Conservation (phyloP, 2,113 vertebrate species). For the Laterallus jamaicensis region DNA sequence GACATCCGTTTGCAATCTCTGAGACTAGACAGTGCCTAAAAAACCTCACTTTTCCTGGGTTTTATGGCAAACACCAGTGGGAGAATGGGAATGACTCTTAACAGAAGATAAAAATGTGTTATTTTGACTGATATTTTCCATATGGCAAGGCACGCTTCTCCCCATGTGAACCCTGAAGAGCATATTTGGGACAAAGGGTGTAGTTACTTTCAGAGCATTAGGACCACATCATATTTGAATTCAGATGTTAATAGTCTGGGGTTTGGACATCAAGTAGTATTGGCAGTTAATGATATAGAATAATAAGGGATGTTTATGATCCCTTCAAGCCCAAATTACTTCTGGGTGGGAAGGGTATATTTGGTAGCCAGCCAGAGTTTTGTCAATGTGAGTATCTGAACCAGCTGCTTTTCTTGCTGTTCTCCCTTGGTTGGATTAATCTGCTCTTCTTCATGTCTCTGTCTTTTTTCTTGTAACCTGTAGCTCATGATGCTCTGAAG, state of each 20-base stretch:
- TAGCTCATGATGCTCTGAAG: background rate
- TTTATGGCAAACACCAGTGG: background rate
- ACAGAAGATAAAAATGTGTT: background rate
- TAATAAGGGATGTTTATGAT: conserved; percentile 32
- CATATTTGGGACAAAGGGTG: background rate
- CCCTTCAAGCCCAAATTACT: conserved; percentile 8
- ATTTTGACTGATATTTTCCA: conserved; percentile 27
- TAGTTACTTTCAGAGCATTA: background rate
- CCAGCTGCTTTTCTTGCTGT: conserved; percentile 53
- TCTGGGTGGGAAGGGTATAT: conserved; percentile 30
- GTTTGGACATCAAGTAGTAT: background rate
- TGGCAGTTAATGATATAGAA: background rate
- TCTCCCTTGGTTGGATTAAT: conserved; percentile 13
- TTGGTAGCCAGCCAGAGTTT: conserved; percentile 48
- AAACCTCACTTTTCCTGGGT: background rate
- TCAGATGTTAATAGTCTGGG: background rate
- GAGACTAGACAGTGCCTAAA: background rate
- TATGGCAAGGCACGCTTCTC: conserved; percentile 28
- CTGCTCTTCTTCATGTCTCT: conserved; percentile 8
- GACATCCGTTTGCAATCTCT: background rate
- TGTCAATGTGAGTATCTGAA: conserved; percentile 55
- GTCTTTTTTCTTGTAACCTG: background rate
- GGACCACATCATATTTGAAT: background rate
- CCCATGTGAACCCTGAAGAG: background rate
- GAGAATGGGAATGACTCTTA: background rate